Evolutionary conservation across 2,113 vertebrate species (phyloP).

Genomic region (Vulpes lagopus): DNA sequence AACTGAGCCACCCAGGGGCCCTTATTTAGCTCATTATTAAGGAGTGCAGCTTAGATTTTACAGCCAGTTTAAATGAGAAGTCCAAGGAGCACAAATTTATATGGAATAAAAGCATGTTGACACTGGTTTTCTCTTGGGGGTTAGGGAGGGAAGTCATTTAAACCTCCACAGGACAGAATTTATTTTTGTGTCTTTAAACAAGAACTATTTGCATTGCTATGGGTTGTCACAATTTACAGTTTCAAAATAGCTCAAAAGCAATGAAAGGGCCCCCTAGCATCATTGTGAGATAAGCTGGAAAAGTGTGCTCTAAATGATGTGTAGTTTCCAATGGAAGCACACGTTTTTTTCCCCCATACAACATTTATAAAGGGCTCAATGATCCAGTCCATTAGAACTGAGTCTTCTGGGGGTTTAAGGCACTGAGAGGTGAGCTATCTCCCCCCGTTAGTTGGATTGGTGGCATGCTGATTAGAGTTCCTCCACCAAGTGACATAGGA

Average conservation of each 20-base stretch:
- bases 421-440: not conserved
- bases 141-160: not conserved
- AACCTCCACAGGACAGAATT: not conserved
- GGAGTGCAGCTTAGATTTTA: not conserved
- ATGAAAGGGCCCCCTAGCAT: not conserved
- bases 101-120: not conserved
- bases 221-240: not conserved
- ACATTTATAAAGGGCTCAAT: not conserved
- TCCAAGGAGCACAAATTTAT: not conserved
- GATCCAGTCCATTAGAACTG: not conserved
- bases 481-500: not conserved
- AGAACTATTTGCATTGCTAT: not conserved
- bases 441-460: not conserved
- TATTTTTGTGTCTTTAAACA: not conserved
- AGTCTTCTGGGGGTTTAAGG: not conserved
- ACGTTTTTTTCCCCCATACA: not conserved
- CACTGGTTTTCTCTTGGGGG: not conserved
- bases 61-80: not conserved
- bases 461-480: not conserved
- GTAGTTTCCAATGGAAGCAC: not conserved
- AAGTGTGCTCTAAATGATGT: not conserved
- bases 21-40: not conserved
- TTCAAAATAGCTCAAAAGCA: not conserved
- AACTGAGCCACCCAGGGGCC: not conserved
- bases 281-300: not conserved